Percentiles rank a stretch among this genome's conserved stretches.
phyloP scores from a whole-genome alignment of 2,888 invertebrate genomes.

The Drosophila acutilabella region DNA sequence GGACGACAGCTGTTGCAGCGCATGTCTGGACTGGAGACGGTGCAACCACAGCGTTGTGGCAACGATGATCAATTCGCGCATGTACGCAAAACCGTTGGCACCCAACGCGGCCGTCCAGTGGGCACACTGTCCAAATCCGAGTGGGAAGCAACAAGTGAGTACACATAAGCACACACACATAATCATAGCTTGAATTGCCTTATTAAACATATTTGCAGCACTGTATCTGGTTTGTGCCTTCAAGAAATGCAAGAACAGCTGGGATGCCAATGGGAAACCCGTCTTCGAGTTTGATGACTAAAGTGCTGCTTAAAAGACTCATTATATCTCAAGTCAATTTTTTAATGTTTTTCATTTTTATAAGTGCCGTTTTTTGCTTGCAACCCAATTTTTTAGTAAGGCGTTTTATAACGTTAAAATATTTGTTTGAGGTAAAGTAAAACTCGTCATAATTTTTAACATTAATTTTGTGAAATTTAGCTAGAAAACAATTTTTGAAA shows the following conservation, averaged over 20 bases:
- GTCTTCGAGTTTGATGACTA: slow-evolving; percentile 68
- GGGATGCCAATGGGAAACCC: slow-evolving; percentile 70
- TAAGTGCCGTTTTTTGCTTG: not conserved
- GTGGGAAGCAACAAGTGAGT: slow-evolving; percentile 96
- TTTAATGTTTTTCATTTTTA: slow-evolving; percentile 10
- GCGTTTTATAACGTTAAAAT: slow-evolving; percentile 18
- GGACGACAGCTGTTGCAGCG: slow-evolving; percentile 88
- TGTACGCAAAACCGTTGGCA: slow-evolving; percentile 87
- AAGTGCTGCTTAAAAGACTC: slow-evolving; percentile 10
- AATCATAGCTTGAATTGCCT: too few species aligned
- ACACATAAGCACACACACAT: too few species aligned
- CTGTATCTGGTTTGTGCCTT: slow-evolving; percentile 94
- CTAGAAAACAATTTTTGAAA: not conserved
- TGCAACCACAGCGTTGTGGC: slow-evolving; percentile 87
- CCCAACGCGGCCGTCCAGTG: slow-evolving; percentile 85
- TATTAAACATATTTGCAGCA: slow-evolving; percentile 87
- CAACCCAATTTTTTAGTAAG: slow-evolving; percentile 22
- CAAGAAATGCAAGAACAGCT: slow-evolving; percentile 87
- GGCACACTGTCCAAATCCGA: slow-evolving; percentile 95
- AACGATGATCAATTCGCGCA: slow-evolving; percentile 89
- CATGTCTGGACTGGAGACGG: slow-evolving; percentile 93
- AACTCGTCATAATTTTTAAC: not conserved
- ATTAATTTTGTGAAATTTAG: not conserved
- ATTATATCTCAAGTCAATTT: slow-evolving; percentile 7
- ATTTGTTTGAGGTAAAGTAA: slow-evolving; percentile 4